Base-by-base conservation (phyloP, 2,888 invertebrate species). In the Phyto melanocephala region DNA sequence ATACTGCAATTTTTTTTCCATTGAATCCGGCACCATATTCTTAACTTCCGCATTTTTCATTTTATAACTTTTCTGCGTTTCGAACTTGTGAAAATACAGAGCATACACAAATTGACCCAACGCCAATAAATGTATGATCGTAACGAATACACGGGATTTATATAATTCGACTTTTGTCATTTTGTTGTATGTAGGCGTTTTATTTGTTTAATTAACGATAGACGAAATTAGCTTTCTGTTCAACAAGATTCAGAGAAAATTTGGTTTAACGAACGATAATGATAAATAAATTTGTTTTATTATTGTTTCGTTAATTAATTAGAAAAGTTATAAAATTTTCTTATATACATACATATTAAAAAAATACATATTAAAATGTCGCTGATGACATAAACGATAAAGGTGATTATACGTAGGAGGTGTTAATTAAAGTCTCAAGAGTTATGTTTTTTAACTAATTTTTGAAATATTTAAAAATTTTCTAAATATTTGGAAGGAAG, bases 51-150 rank as follows among this genome's bases (percentile, higher is more conserved):
- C 87, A 24, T 87, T 88, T 80, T 88, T 87, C 0, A 89, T 81
- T 77, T 90, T 90, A 37, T 87, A 88, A 76, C 88, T 89, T 33
- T 88, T 86, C 24, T 89, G 87, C 35, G 87, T 86, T 82, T 89
- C 91, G 40, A 90, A 91, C 75, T 86, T 92, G 87, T 93, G 92
- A 86, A 92, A 93, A 87, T 92, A 93, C 78, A 92, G 78, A 1
- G 89, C 91, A 84, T 91, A 91, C 2, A 87, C 86, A 54, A 90
- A 91, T 71, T 91, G 91, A 3, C 90, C 88, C 84, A 90, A 82
- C 0, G 90, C 91, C 70, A 90, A 87, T 50, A 90, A 81, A 86
- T 91, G 91, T 76, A 91, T 90, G 72, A 89, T 90, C 62, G 89
- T 88, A 67, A 90, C 88, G 85, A 91, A 91, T 67, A 90, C 83